phyloP scores from a whole-genome alignment of 2,888 invertebrate species.

The Drosophila mettleri region DNA sequence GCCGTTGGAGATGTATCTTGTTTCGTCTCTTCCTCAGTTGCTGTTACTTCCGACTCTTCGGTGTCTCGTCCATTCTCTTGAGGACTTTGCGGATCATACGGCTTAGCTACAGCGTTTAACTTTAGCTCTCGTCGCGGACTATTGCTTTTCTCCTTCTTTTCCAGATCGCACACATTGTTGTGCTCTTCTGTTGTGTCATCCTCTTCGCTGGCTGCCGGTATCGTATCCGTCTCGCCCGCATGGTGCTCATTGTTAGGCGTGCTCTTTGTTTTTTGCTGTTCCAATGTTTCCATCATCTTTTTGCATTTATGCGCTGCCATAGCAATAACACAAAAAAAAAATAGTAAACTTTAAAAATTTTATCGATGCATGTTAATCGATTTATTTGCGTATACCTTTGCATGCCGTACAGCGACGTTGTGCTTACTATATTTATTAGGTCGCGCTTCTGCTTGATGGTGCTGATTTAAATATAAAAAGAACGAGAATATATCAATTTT shows the following conservation, averaged over 20 bases:
- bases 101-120: constrained; percentile 10
- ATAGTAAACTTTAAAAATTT: constrained; percentile 30
- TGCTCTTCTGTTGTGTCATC: constrained; percentile 59
- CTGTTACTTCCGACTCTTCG: neutral
- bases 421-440: constrained; percentile 43
- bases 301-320: constrained; percentile 69
- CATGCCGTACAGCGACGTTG: constrained; percentile 67
- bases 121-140: constrained; percentile 11
- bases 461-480: constrained; percentile 27
- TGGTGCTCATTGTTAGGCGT: constrained; percentile 54
- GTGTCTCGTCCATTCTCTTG: constrained; percentile 38
- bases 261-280: constrained; percentile 65
- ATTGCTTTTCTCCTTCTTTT: constrained; percentile 41
- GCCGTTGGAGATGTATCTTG: neutral
- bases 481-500: constrained; percentile 17
- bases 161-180: constrained; percentile 40
- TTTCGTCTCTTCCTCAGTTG: neutral
- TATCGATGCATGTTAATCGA: constrained; percentile 38
- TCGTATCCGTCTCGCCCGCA: constrained; percentile 42
- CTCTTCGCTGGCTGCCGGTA: constrained; percentile 46
- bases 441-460: constrained; percentile 19
- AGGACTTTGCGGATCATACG: neutral
- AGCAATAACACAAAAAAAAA: constrained; percentile 28
- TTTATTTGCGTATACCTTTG: constrained; percentile 62
- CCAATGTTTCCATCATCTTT: constrained; percentile 81